Evolutionary conservation across 2,888 invertebrate genomes (phyloP).

Genomic region (Pseudeuparius sepicola): DNA sequence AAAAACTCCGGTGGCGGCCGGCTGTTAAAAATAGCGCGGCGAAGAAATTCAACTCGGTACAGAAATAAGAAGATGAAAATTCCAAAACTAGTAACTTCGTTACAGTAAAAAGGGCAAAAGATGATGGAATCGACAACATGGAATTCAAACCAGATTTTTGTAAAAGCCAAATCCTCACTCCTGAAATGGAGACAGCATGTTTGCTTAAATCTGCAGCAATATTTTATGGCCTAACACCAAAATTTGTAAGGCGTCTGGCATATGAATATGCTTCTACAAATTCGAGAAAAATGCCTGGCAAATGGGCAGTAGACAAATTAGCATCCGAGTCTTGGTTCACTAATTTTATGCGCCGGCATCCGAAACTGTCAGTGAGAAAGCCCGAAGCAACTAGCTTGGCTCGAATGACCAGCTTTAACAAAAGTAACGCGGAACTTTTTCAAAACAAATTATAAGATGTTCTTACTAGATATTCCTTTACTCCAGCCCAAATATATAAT

Average conservation of each 20-base stretch:
- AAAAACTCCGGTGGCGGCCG: too few species aligned
- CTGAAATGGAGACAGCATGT: slow-evolving; percentile 8
- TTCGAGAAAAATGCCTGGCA: slow-evolving; percentile 5
- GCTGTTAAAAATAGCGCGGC: too few species aligned
- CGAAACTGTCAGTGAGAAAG: slow-evolving; percentile 4
- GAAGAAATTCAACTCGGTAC: too few species aligned
- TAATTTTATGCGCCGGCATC: slow-evolving; percentile 9
- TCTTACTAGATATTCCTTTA: background rate
- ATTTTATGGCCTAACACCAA: slow-evolving; percentile 11
- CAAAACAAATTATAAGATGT: slow-evolving; percentile 13
- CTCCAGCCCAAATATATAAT: slow-evolving; percentile 6
- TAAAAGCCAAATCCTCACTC: slow-evolving; percentile 10
- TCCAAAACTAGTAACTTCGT: too few species aligned
- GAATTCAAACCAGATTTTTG: slow-evolving; percentile 11
- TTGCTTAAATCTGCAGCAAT: slow-evolving; percentile 10
- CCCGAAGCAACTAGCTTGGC: slow-evolving; percentile 16
- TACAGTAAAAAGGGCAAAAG: too few species aligned
- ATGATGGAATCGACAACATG: slow-evolving; percentile 8
- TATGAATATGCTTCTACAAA: slow-evolving; percentile 7
- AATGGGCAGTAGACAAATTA: slow-evolving; percentile 14
- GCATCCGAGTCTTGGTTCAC: slow-evolving; percentile 11
- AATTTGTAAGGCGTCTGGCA: slow-evolving; percentile 9
- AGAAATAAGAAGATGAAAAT: too few species aligned
- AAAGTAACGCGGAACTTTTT: slow-evolving; percentile 11
- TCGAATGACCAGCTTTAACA: slow-evolving; percentile 14